These are phyloP conservation scores for Muraenolepis orangiensis DNA, from an alignment of 2,797 vertebrate genomes.

Conservation along the genomic window DNA sequence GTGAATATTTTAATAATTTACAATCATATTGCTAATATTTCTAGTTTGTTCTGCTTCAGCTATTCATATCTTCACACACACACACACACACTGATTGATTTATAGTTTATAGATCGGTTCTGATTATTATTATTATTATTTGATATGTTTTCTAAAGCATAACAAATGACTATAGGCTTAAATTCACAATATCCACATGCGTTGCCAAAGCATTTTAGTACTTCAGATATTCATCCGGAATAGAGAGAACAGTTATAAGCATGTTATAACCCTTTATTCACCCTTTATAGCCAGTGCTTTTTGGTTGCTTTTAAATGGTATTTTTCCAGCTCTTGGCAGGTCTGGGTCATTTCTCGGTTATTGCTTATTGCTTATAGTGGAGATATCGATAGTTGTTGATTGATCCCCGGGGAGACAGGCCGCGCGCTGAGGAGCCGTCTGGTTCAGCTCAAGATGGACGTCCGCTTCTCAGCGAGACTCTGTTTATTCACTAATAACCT, in stretches of 20 bases:
- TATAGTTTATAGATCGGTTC: neutral
- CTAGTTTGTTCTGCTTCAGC: neutral
- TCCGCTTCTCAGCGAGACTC: neutral
- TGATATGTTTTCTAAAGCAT: neutral
- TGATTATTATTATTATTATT: neutral
- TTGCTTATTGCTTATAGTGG: neutral
- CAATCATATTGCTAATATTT: neutral
- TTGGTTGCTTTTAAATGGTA: neutral
- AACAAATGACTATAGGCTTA: neutral
- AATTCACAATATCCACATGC: neutral
- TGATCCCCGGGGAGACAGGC: neutral
- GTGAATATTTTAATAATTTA: neutral
- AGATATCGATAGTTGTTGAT: neutral
- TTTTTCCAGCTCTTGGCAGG: neutral
- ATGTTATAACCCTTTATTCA: neutral
- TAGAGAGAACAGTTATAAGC: too few relatives aligned
- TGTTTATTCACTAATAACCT: constrained; percentile 1
- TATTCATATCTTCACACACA: neutral
- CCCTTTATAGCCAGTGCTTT: neutral
- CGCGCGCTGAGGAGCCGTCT: neutral
- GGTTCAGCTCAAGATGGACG: neutral
- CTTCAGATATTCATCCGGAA: neutral
- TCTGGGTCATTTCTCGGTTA: neutral
- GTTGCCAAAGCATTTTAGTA: neutral
- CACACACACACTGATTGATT: neutral